Conservation (phyloP, 2,888 invertebrate genomes). For the Chalcis sispes region DNA sequence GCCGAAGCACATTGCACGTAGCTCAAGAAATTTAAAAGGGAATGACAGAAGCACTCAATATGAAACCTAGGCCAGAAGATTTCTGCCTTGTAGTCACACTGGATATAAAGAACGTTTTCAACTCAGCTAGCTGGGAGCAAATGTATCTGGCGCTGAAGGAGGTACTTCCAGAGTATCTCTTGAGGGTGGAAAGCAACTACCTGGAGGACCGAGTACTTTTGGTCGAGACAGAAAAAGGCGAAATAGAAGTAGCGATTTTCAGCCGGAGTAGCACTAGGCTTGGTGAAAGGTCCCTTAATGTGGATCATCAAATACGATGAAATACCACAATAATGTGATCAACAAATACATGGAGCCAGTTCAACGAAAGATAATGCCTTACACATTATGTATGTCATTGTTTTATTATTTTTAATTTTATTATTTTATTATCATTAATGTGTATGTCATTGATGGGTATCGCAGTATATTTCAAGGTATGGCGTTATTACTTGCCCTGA, state of each 20-base stretch:
- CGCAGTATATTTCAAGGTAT: no score
- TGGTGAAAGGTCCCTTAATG: background rate
- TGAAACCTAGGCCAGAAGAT: background rate
- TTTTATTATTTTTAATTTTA: no score
- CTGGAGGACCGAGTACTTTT: background rate
- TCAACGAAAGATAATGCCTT: no score
- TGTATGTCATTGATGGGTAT: no score
- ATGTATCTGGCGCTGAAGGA: background rate
- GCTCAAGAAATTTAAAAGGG: background rate
- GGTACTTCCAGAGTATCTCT: background rate
- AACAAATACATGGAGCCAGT: no score
- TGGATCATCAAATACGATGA: background rate
- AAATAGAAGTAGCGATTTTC: background rate
- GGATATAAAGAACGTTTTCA: background rate
- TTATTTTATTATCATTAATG: no score
- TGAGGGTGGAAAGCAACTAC: background rate
- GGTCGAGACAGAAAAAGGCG: background rate
- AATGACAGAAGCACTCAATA: background rate
- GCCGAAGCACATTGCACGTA: background rate
- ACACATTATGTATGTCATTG: no score
- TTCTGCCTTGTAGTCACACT: background rate
- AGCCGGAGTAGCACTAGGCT: background rate
- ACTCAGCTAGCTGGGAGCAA: background rate
- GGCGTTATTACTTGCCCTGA: no score
- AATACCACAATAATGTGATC: background rate